Base-by-base conservation (phyloP, 2,797 vertebrate species). In the Cichlasoma orientale region DNA sequence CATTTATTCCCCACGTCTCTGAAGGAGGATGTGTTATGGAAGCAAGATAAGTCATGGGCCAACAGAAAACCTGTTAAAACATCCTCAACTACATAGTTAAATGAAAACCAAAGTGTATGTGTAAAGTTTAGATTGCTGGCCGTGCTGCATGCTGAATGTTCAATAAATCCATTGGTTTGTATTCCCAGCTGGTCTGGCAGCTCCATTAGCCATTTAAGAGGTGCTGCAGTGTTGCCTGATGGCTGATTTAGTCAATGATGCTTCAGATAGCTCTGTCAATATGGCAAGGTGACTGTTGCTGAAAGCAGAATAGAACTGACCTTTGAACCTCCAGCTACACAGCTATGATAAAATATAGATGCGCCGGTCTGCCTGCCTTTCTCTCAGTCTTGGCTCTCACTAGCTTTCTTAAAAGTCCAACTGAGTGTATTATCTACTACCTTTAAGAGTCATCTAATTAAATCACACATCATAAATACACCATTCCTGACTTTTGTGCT, bases 401-500 rank as follows among this genome's bases (percentile, higher is more conserved):
- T n/a, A 41, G 56, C 36, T 70, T 25, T 52, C 41, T 81, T 61
- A 56, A 61, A 74, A 56, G 72, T 93, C 88, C 83, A 79, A 78
- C 88, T 83, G 77, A 5, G 36, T 68, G 86, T 92, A 90, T 94
- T 92, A 94, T 93, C 93, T 92, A 86, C 81, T 88, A 90, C 85
- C 88, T 83, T 82, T 78, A 82, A 88, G 52, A 90, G 77, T 75
- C 79, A 87, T 85, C 88, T 94, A 95, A 96, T 95, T 95, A 88
- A 95, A 94, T 95, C 90, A 92, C 91, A 90, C 90, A 88, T 91
- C 90, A 93, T 93, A 93, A 95, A 95, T 90, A 92, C 92, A 85
- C 89, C 66, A 75, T 89, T 87, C 82, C 86, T 80, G 78, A 90
- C 86, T 85, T 58, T 68, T 82, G 74, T 76, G 54, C 25, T 50